Evolutionary conservation across 2,888 invertebrate species (phyloP).

Genomic region (Mesorhabditis spiculigera): DNA sequence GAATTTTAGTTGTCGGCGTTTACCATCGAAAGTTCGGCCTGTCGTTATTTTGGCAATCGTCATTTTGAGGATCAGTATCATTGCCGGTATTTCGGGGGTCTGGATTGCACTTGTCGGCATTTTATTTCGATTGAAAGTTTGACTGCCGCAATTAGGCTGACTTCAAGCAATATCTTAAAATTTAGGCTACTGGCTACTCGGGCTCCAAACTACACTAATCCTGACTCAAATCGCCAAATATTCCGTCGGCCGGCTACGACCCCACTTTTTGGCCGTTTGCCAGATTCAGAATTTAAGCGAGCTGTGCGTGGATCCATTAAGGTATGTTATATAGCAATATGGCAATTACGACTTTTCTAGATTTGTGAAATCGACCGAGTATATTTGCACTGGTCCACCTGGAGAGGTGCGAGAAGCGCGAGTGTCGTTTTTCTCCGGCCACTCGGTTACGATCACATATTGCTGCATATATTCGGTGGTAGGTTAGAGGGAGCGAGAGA

Average conservation of each 20-base stretch:
- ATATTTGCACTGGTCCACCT: conserved; percentile 30
- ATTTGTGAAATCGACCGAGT: conserved; percentile 9
- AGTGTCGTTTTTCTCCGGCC: conserved; percentile 45
- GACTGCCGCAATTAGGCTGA: too few species aligned
- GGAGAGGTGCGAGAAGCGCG: conserved; percentile 29
- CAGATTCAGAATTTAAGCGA: conserved; percentile 49
- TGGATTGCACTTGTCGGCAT: too few species aligned
- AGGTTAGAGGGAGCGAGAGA: not conserved
- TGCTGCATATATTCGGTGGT: conserved; percentile 34
- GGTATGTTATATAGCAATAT: not conserved
- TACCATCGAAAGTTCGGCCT: too few species aligned
- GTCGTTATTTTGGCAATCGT: too few species aligned
- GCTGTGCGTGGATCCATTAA: not conserved
- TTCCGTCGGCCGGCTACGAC: conserved; percentile 79
- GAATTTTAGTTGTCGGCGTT: too few species aligned
- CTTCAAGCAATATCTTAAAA: too few species aligned
- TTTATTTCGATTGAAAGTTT: too few species aligned
- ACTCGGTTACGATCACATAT: conserved; percentile 38
- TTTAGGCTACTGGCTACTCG: conserved; percentile 37
- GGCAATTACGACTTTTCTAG: not conserved
- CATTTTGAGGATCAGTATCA: too few species aligned
- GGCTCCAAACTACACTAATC: conserved; percentile 29
- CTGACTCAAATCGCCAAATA: conserved; percentile 70
- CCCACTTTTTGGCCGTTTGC: conserved; percentile 88
- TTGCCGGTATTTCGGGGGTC: too few species aligned